phyloP scores from a whole-genome alignment of 1,140 invertebrate genomes.

The Ceratina australensis region DNA sequence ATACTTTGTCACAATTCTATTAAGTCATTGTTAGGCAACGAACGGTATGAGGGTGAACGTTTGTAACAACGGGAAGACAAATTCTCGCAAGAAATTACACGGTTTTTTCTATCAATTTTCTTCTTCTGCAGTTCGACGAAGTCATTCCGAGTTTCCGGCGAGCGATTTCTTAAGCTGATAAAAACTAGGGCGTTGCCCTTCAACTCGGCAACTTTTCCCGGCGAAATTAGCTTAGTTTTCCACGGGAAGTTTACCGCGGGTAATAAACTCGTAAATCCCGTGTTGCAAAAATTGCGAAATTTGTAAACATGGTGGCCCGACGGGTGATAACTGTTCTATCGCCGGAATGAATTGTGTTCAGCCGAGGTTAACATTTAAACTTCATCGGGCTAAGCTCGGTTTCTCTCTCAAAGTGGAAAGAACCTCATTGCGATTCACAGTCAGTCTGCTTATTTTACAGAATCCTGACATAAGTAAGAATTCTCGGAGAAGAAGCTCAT shows the following conservation, averaged over 20 bases:
- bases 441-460: neutral
- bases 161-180: slow-evolving; percentile 28
- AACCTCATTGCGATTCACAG: neutral
- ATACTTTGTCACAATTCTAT: too few species aligned
- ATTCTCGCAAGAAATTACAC: neutral
- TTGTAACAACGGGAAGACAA: neutral
- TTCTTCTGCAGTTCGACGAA: neutral
- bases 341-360: neutral
- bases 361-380: neutral
- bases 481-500: neutral
- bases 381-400: neutral
- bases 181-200: slow-evolving; percentile 22
- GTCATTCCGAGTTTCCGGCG: slow-evolving; percentile 1
- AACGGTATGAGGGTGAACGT: too few species aligned
- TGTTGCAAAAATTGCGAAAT: slow-evolving; percentile 35
- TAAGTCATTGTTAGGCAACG: too few species aligned
- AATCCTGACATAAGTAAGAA: neutral
- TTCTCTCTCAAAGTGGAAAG: neutral
- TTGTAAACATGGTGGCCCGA: slow-evolving; percentile 35
- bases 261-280: slow-evolving; percentile 34
- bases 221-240: slow-evolving; percentile 23
- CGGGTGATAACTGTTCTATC: slow-evolving; percentile 20
- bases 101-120: neutral
- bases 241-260: slow-evolving; percentile 5
- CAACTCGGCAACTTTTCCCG: slow-evolving; percentile 22